Evolutionary conservation across 1,140 invertebrate genomes (phyloP).

Genomic region (Steinernema khuongi): DNA sequence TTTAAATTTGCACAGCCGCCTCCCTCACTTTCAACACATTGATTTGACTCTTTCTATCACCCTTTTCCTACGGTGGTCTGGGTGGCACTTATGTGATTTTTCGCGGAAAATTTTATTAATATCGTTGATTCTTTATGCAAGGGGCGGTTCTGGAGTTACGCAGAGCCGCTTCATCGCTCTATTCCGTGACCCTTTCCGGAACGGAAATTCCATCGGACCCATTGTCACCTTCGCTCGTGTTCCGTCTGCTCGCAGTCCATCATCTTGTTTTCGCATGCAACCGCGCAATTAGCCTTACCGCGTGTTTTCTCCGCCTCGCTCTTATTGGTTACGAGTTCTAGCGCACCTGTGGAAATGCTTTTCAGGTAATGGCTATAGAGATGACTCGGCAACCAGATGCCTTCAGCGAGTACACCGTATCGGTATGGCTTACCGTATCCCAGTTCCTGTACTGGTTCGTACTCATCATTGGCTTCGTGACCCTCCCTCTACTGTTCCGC

Average conservation of each 20-base stretch:
- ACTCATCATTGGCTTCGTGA: background rate
- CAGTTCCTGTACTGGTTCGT: slow-evolving; percentile 9
- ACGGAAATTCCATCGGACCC: background rate
- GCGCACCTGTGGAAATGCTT: background rate
- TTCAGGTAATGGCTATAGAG: slow-evolving; percentile 3
- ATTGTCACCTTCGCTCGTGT: background rate
- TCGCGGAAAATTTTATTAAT: background rate
- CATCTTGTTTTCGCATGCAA: no score
- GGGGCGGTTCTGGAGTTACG: background rate
- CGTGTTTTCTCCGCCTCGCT: no score
- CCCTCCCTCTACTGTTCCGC: background rate
- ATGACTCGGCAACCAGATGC: background rate
- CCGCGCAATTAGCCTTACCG: no score
- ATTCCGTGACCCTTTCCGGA: background rate
- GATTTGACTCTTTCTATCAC: no score
- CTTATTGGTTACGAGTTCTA: background rate
- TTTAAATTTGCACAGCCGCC: no score
- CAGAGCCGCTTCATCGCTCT: background rate
- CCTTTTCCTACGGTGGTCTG: background rate
- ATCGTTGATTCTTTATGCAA: background rate
- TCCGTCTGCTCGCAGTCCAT: no score
- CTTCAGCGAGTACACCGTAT: background rate
- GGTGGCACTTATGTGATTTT: background rate
- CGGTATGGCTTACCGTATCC: background rate
- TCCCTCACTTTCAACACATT: no score